Conservation (phyloP, 2,888 invertebrate genomes). For the Fabriciana adippe region DNA sequence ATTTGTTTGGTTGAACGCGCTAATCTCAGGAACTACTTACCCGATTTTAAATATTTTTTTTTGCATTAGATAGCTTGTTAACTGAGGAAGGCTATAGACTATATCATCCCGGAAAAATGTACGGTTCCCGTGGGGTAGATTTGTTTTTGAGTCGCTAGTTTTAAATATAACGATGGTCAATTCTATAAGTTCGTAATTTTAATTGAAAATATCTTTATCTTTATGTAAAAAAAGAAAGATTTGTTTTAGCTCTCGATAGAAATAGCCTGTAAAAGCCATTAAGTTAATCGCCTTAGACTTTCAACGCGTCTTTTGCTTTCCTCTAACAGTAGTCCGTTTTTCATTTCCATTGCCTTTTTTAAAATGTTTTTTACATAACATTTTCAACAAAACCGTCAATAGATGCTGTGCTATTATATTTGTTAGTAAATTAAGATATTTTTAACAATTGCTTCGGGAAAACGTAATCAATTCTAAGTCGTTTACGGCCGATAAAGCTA, state of each 20-base stretch:
- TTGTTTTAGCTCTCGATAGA: slow-evolving; percentile 63
- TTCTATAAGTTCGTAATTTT: neutral
- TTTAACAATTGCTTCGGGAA: slow-evolving; percentile 41
- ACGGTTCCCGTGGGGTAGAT: no score
- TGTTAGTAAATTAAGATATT: neutral
- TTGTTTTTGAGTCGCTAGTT: no score
- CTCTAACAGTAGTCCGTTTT: neutral
- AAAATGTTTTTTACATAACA: neutral
- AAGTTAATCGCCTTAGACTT: slow-evolving; percentile 57
- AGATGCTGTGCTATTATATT: neutral
- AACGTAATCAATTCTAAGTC: slow-evolving; percentile 68
- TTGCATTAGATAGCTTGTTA: no score
- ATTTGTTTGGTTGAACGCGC: no score
- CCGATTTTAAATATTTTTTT: no score
- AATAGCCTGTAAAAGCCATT: slow-evolving; percentile 69
- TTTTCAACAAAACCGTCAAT: slow-evolving; percentile 15
- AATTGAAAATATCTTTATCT: slow-evolving; percentile 49
- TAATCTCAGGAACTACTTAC: no score
- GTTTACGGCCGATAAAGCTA: slow-evolving; percentile 62
- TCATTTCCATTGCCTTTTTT: slow-evolving; percentile 17
- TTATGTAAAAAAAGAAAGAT: slow-evolving; percentile 54
- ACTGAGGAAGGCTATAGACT: no score
- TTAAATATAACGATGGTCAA: no score
- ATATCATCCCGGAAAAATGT: no score
- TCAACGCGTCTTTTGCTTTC: slow-evolving; percentile 27